Percentiles rank a stretch among this genome's conserved stretches.
These are phyloP conservation scores for Marmota flaviventris DNA, from an alignment of 2,113 vertebrate species.

Conservation along the genomic window DNA sequence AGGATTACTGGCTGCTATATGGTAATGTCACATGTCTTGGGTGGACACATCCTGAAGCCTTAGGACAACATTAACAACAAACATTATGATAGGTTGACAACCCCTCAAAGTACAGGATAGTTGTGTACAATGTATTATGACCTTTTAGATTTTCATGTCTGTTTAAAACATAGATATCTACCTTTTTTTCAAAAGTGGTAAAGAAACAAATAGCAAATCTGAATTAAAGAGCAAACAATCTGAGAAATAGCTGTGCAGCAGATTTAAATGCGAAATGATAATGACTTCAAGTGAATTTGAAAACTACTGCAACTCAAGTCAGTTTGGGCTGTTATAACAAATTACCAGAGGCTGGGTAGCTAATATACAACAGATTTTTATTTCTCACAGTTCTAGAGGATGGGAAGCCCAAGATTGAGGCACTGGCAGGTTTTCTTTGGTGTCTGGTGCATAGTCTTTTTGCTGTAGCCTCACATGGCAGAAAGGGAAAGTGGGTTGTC, in stretches of 20 bases:
- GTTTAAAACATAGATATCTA: background rate
- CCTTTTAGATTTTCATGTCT: background rate
- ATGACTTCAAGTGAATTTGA: background rate
- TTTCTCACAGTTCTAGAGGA: background rate
- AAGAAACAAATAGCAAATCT: background rate
- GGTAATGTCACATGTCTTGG: background rate
- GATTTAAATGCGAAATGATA: background rate
- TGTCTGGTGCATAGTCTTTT: background rate
- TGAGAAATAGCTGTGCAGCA: background rate
- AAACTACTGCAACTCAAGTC: background rate
- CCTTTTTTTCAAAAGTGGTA: background rate
- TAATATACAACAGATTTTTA: background rate
- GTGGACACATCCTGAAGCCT: background rate
- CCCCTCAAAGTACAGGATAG: background rate
- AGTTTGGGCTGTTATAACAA: background rate
- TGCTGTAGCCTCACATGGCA: background rate
- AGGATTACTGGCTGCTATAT: too few species aligned
- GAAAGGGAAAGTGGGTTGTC: background rate
- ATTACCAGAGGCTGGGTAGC: background rate
- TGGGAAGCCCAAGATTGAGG: background rate
- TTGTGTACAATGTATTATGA: background rate
- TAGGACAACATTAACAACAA: background rate
- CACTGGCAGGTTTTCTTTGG: fast-evolving
- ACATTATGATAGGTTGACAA: background rate
- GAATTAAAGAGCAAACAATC: background rate